Base-by-base conservation (phyloP, 2,888 invertebrate genomes). In the Ochlodes sylvanus region DNA sequence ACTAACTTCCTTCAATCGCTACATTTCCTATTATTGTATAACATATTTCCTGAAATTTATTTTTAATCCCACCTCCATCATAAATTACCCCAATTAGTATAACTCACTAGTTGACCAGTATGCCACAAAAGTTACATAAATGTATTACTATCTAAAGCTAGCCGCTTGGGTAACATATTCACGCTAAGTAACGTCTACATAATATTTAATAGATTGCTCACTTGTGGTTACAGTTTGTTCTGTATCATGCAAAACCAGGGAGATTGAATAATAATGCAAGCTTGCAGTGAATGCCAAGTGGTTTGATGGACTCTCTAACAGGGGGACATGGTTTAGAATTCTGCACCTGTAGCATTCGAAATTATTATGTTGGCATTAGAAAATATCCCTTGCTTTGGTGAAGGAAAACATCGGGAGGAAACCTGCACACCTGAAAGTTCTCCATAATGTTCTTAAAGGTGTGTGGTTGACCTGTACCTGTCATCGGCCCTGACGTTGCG, bases 11-110 rank as follows among this genome's bases (percentile, higher is more conserved):
- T 52, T 73, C 70, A 56, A 66, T 44, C 32, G 57, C 52, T 56
- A n/a, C 41, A 62, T 69, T 71, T 73, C 71, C 71, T 71, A 47
- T 21, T 15, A 60, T 70, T 71, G 61, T 66, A 56, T 54, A 72
- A 72, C 38, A 12, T 19, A 56, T 70, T 72, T 71, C 71, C 69
- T 72, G 56, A 69, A 65, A 69, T 21, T 44, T 34, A 55, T 47
- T 55, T 41, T 57, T 65, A 65, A 57, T 64, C 57, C 5, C 21
- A 65, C 65, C 58, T 58, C 52, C 50, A 12, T 58, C 21, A 58
- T 38, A 58, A 57, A 56, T 64, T 64, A 57, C 44, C 42, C 17
- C 14, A 34, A 56, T 63, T 42, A 50, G 17, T 19, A 50, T 50
- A 50, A 63, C 42, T 57, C 10, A 54, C 55, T 50, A 57, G 21